Conservation (phyloP, 2,797 vertebrate species). For the Gorsachius magnificus region DNA sequence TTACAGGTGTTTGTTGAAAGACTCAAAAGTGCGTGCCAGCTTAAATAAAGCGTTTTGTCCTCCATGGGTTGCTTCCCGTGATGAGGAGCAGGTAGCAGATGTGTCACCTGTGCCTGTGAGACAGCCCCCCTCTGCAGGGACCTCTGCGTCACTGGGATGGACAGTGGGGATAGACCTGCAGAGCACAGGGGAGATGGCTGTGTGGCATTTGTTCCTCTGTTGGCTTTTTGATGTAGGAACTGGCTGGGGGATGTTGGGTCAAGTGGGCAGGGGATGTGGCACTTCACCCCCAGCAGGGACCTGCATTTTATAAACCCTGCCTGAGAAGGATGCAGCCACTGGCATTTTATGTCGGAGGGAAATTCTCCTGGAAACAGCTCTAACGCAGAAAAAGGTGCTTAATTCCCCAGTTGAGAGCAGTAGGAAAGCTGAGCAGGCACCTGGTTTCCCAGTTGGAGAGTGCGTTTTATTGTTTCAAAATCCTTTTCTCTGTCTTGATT, state of each 20-base stretch:
- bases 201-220: rapidly evolving
- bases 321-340: not conserved
- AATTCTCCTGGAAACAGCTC: not conserved
- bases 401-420: not conserved
- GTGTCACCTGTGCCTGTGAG: not conserved
- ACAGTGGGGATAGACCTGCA: not conserved
- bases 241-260: not conserved
- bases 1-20: not conserved
- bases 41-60: not conserved
- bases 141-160: not conserved
- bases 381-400: not conserved
- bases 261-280: not conserved
- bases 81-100: not conserved
- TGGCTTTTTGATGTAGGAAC: not conserved
- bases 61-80: not conserved
- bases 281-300: not conserved
- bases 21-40: not conserved
- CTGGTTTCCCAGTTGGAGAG: not conserved
- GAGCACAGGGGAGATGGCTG: not conserved
- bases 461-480: not conserved
- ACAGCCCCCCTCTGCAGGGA: not conserved
- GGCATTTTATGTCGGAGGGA: not conserved
- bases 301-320: not conserved
- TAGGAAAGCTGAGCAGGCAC: not conserved
- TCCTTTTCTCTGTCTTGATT: not conserved